Evolutionary conservation across 2,797 vertebrate species (phyloP), one percentile per base, ranked within the genome.

Genomic region (Micromesistius poutassou): DNA sequence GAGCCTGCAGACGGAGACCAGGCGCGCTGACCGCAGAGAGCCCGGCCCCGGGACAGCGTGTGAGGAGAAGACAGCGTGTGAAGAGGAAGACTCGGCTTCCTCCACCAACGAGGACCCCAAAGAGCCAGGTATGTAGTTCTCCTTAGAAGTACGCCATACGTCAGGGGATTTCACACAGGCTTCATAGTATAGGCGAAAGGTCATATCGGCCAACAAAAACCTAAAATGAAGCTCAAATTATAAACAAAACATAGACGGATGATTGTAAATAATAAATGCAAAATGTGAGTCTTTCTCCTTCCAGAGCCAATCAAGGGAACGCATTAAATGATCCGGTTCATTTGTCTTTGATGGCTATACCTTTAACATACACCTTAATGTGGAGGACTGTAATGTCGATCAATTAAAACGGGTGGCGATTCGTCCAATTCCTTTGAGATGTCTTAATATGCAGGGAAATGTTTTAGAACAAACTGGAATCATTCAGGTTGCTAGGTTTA

Each of bases 61-160:
- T 73, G 30, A 73, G 13, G 13, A 22, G 81, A 86, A 78, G 79
- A 74, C 84, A 0, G 79, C 74, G 62, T 78, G 72, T 33, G 77
- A 85, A 79, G 81, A 80, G 78, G 78, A 85, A 50, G 83, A 85
- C 4, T 76, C 80, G 50, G 79, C 50, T 1, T 50, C 25, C 9
- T 83, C 84, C 50, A 74, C 71, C 0, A 74, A 74, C 36, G 85
- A 74, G 74, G 46, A 73, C 38, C 31, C 46, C 0, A 31, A 68
- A 1, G 35, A 9, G 3, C 74, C 5, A 2, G 46, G 86, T 82
- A n/a, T 85, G 85, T 71, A 71, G 19, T 33, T 9, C 28, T 10
- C 62, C 62, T 66, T 28, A 3, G 62, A 68, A 28, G 25, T 28
- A 68, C 22, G 55, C 55, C 22, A 25, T 9, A 71, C 70, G 33